Evolutionary conservation across 2,113 vertebrate species (phyloP), one percentile per base, ranked within the genome.

Genomic region (Symphodus melops): DNA sequence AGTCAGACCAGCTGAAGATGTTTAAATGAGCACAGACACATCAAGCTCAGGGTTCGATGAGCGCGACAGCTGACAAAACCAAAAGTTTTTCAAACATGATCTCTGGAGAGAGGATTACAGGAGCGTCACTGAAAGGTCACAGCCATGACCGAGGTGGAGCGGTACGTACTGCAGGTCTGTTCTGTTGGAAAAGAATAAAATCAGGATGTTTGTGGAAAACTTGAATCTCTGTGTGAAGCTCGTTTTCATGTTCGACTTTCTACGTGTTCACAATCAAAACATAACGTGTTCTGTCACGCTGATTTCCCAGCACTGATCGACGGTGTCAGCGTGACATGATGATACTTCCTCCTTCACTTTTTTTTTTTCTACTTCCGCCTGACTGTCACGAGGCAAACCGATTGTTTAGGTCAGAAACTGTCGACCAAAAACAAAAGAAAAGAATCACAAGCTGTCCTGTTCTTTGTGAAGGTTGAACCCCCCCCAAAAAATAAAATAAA

Each of bases 341-440:
- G 59, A 44, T 39, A 68, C 64, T 86, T 86, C 75, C 86, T 57
- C 54, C n/a, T 79, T 36, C 39, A 10, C 1, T 41, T 62, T 8
- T 17, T 48, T 41, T 62, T 8, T 63, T 41, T 63, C 12, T 51
- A 13, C 70, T 88, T 75, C 80, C 75, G 68, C 66, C 78, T 86
- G 78, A 7, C 75, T 53, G 71, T 77, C 57, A 78, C 3, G 39
- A 0, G 11, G 6, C 4, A 48, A 33, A 5, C 0, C 4, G 13
- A 5, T 17, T 3, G 3, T 60, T 33, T 59, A n/a, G 17, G 41
- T 13, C n/a, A 14, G 2, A 16, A 7, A 44, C 49, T 54, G 20
- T 42, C 51, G 54, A 42, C 5, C 21, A 39, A 11, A 36, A 62
- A 53, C 8, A 8, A 28, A 8, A 63, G 8, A 57, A 19, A 48